Conservation (phyloP, 2,797 vertebrate species). For the Valencia hispanica region DNA sequence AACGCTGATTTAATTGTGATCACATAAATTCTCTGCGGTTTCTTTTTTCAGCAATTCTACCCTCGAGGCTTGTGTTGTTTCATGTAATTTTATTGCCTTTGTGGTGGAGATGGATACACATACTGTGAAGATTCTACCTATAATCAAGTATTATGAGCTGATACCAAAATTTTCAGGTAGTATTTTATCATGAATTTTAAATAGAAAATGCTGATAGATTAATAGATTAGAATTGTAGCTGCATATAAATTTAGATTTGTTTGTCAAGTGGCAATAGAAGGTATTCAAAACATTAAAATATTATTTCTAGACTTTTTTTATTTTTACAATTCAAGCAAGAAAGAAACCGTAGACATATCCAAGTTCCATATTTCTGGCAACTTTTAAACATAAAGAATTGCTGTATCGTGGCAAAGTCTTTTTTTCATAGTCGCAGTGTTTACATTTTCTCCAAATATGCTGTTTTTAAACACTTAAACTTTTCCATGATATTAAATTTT, state of each 20-base stretch:
- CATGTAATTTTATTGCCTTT: conserved; percentile 61
- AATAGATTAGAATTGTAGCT: background rate
- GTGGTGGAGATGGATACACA: conserved; percentile 43
- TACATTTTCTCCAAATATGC: too few species aligned
- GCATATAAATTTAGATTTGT: background rate
- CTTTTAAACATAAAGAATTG: too few species aligned
- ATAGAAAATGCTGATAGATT: conserved; percentile 3
- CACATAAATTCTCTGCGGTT: conserved; percentile 67
- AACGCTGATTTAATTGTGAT: conserved; percentile 80
- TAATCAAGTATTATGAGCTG: conserved; percentile 16
- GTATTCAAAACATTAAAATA: background rate
- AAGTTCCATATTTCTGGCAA: too few species aligned
- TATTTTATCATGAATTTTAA: conserved; percentile 22
- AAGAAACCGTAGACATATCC: too few species aligned
- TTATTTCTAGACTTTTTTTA: too few species aligned
- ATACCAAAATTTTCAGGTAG: conserved; percentile 20
- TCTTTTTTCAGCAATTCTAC: conserved; percentile 60
- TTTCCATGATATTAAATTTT: too few species aligned
- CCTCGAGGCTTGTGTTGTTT: conserved; percentile 70
- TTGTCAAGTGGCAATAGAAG: background rate
- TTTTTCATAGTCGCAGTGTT: too few species aligned
- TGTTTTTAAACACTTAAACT: too few species aligned
- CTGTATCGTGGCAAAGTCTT: too few species aligned
- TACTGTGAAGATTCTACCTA: background rate
- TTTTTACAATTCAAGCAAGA: too few species aligned